Percentiles rank a stretch among this genome's conserved stretches.
Evolutionary conservation across 2,797 vertebrate species (phyloP).

Genomic region (Sylvilagus floridanus): DNA sequence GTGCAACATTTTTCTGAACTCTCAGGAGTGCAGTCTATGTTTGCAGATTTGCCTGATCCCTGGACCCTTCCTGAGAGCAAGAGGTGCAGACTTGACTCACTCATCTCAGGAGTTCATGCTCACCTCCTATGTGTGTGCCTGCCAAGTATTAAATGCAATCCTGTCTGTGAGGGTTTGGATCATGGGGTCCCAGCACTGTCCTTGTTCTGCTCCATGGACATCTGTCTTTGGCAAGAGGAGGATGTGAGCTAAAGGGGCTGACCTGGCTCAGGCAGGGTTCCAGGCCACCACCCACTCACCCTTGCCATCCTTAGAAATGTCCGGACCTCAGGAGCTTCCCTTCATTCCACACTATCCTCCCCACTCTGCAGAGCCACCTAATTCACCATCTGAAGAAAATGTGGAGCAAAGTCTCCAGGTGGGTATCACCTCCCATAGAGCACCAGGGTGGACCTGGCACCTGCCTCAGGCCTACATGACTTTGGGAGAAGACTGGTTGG

Average conservation of each 20-base stretch:
- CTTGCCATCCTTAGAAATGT: slow-evolving; percentile 88
- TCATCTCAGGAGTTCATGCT: no score
- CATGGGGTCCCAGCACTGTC: no score
- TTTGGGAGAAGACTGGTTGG: neutral
- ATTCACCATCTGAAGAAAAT: slow-evolving; percentile 85
- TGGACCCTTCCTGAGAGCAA: neutral
- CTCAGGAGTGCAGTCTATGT: no score
- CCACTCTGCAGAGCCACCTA: slow-evolving; percentile 91
- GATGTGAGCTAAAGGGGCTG: no score
- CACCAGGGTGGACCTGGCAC: no score
- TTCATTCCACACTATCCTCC: slow-evolving; percentile 92
- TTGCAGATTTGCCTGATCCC: neutral
- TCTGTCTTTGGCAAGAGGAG: neutral
- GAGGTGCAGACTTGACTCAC: neutral
- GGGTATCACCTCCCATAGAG: neutral
- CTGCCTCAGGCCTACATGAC: accelerated
- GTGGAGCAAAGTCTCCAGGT: slow-evolving; percentile 83
- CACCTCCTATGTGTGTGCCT: no score
- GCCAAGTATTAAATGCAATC: neutral
- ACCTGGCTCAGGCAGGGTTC: neutral
- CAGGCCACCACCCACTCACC: accelerated
- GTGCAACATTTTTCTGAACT: no score
- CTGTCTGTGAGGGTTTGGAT: neutral
- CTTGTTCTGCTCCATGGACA: neutral
- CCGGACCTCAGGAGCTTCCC: slow-evolving; percentile 76